phyloP scores from a whole-genome alignment of 2,797 vertebrate species.

The Periophthalmus magnuspinnatus region DNA sequence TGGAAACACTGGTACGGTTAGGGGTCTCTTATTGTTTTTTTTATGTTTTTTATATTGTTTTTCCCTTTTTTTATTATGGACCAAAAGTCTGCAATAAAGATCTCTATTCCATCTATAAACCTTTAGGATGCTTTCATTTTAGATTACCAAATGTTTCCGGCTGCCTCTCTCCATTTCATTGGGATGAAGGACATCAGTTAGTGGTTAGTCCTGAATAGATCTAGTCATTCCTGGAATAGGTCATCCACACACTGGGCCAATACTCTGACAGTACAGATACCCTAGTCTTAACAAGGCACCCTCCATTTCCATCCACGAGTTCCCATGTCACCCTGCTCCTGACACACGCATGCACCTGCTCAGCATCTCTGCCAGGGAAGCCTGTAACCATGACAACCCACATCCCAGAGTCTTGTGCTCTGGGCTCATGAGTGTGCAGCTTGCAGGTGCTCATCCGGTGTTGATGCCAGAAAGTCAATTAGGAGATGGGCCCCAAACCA shows the following conservation, averaged over 20 bases:
- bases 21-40: too few species aligned
- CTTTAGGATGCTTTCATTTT: conserved; percentile 23
- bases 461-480: conserved; percentile 76
- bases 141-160: conserved; percentile 20
- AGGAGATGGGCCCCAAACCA: conserved; percentile 71
- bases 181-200: conserved; percentile 55
- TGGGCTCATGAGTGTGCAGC: conserved; percentile 74
- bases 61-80: too few species aligned
- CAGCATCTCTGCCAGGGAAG: conserved; percentile 73
- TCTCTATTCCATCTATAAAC: neutral
- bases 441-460: conserved; percentile 79
- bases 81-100: too few species aligned
- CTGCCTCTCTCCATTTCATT: conserved; percentile 35
- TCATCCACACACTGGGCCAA: conserved; percentile 57
- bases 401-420: conserved; percentile 72
- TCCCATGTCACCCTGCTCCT: conserved; percentile 74
- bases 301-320: conserved; percentile 71
- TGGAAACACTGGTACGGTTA: too few species aligned
- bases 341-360: conserved; percentile 76
- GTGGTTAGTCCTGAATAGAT: conserved; percentile 66
- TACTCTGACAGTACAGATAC: conserved; percentile 72
- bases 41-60: too few species aligned
- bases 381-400: conserved; percentile 76
- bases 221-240: conserved; percentile 68
- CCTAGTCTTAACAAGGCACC: conserved; percentile 72